These are phyloP conservation scores for Prochilodus magdalenae DNA, from an alignment of 2,113 vertebrate species.

Conservation along the genomic window DNA sequence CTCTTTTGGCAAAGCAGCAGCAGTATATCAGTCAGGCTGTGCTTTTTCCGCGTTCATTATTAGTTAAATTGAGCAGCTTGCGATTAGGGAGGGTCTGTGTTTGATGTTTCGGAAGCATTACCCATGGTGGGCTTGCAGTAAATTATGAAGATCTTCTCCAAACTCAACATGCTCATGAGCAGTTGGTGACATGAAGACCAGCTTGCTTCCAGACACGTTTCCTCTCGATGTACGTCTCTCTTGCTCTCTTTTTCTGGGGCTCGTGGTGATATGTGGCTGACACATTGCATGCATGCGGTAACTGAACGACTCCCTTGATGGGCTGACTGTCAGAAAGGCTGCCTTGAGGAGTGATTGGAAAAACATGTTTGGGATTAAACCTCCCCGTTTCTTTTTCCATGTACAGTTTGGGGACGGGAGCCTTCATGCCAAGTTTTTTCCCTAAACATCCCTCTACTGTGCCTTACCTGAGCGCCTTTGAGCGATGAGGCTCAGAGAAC, in stretches of 20 bases:
- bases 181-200: conserved; percentile 48
- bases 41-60: conserved; percentile 43
- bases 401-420: conserved; percentile 39
- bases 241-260: conserved; percentile 23
- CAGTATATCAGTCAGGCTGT: conserved; percentile 39
- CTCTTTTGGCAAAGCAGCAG: conserved; percentile 31
- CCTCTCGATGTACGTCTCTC: neutral
- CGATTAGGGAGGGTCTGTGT: conserved; percentile 23
- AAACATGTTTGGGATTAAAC: conserved; percentile 68
- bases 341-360: conserved; percentile 65
- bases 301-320: conserved; percentile 48
- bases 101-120: conserved; percentile 26
- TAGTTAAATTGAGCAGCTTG: conserved; percentile 42
- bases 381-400: conserved; percentile 43
- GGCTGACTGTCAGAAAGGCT: conserved; percentile 55
- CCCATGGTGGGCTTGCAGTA: conserved; percentile 20
- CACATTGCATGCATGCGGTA: conserved; percentile 58
- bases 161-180: conserved; percentile 32
- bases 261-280: conserved; percentile 56
- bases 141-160: conserved; percentile 29
- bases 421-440: conserved; percentile 43
- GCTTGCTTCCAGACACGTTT: conserved; percentile 32
- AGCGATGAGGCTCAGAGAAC: conserved; percentile 34
- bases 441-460: conserved; percentile 30
- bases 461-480: conserved; percentile 27